Evolutionary conservation across 2,888 invertebrate species (phyloP), one percentile per base, ranked within the genome.

Genomic region (Andrena chrysosceles): DNA sequence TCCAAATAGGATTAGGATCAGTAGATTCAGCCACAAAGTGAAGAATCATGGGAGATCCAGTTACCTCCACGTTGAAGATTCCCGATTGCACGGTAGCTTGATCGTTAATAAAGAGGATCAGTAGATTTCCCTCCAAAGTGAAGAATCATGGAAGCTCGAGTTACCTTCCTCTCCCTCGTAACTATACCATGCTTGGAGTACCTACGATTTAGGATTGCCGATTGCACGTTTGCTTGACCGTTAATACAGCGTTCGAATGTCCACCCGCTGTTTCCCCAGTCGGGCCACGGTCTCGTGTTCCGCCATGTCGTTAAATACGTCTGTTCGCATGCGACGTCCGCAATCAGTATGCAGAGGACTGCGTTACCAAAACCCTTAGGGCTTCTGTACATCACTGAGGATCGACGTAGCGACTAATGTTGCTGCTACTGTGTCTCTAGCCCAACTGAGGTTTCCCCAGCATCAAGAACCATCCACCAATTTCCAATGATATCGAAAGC

Each of bases 281-380:
- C 42, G 42, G 4, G 42, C 42, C 20, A 20, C 23, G 23, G 56
- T 23, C 20, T 56, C 56, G 23, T 56, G 56, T 26, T 56, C 23
- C 56, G 23, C 26, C 23, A 56, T 26, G 56, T 13, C 56, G 56
- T 56, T 56, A 56, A 23, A 56, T 56, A 56, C 56, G 23, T 23
- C 56, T 56, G 56, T 26, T 56, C 56, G 56, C 56, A 4, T 56
- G 56, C 56, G 56, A 56, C 23, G 56, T 13, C 10, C 23, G 56
- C 56, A 26, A 56, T 56, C 56, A 56, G 56, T 56, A 56, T 56
- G 56, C 56, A 13, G 26, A 26, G 56, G 56, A 10, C 26, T 56
- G 56, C 56, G 56, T 56, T 56, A 1, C 23, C 26, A 56, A 20
- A 26, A 10, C 23, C 56, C 56, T 26, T 4, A 26, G 56, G 56